Evolutionary conservation across 1,140 invertebrate species (phyloP), one percentile per base, ranked within the genome.

Genomic region (Platyscapa corneri): DNA sequence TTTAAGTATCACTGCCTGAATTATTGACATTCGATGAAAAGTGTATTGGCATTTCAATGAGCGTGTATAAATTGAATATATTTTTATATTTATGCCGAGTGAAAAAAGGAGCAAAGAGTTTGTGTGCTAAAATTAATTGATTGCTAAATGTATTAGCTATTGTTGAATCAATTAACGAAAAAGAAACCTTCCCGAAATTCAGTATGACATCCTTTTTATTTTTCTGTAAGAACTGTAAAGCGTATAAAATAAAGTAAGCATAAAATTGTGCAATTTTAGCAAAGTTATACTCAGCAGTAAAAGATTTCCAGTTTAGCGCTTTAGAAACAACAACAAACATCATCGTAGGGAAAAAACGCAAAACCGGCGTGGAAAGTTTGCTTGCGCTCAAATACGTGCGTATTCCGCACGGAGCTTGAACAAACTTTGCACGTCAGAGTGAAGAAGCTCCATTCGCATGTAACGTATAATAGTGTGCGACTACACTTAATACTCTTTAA

Each of bases 241-340:
- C 37, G 10, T 42, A 42, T 39, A 42, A 42, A 42, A n/a, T 10
- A 12, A 42, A 74, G 37, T 42, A n/a, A 37, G 70, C 27, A 74
- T 42, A n/a, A 42, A n/a, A 42, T 74, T 42, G 37, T 74, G 23
- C 37, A 74, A 42, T 74, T 74, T 74, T 74, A 74, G 6, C 37
- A 74, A 42, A 74, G 23, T 42, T 74, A 42, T 42, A 42, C 27
- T 42, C 37, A 5, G 20, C 8, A n/a, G 39, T 42, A 74, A 42
- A 42, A 42, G 70, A 74, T 74, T 74, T 74, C 70, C 37, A 23
- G 37, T 74, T 42, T 42, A 42, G 1, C 39, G 70, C 70, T 74
- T 42, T 42, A 42, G 37, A 42, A 74, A 74, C 37, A 74, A 42
- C 30, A 67, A 67, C 70, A 74, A 42, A 74, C 37, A 20, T 42